Evolutionary conservation across 2,888 invertebrate genomes (phyloP).

Genomic region (Pachydiplax longipennis): DNA sequence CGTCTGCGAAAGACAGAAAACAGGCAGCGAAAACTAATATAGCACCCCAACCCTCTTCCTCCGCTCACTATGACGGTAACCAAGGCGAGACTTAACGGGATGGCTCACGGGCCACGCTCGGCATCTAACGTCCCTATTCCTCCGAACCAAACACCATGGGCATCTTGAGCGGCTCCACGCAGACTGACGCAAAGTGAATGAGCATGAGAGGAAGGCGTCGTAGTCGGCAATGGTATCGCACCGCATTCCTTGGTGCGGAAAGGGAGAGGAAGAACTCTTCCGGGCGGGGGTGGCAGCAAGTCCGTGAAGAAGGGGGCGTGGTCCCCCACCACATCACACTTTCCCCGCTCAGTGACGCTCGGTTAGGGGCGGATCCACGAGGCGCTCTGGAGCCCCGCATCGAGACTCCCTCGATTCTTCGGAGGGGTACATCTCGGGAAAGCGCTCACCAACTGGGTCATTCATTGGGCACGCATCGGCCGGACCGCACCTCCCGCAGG

Average conservation of each 20-base stretch:
- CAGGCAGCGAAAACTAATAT: too few species aligned
- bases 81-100: neutral
- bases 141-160: neutral
- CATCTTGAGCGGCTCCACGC: neutral
- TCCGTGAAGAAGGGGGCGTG: constrained; percentile 15
- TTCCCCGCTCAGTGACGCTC: constrained; percentile 27
- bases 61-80: neutral
- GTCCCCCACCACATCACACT: neutral
- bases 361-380: neutral
- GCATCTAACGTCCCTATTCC: neutral
- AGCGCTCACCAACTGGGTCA: constrained; percentile 39
- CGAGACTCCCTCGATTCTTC: constrained; percentile 19
- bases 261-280: neutral
- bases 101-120: neutral
- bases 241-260: constrained; percentile 6
- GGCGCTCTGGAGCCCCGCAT: neutral
- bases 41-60: too few species aligned
- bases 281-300: neutral
- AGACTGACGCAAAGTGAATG: neutral
- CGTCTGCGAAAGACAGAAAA: too few species aligned
- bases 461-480: constrained; percentile 20
- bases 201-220: neutral
- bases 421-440: constrained; percentile 41
- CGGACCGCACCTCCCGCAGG: constrained; percentile 19
- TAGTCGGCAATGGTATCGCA: neutral